Conservation (phyloP, 2,797 vertebrate genomes). For the Schizopygopsis pylzovi region DNA sequence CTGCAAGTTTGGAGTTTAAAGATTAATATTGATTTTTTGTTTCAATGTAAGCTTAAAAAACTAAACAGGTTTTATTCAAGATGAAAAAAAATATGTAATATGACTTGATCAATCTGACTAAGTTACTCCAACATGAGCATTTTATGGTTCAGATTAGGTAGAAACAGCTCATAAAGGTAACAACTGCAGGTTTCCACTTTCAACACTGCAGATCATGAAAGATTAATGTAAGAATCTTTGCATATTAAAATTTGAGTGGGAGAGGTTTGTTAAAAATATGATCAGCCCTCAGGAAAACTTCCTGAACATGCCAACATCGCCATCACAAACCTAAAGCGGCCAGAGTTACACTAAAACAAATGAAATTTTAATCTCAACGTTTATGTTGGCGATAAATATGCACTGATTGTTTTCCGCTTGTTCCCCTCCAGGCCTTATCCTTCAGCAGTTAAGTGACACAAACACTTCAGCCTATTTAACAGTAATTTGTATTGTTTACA, state of each 20-base stretch:
- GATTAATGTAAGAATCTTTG: conserved; percentile 79
- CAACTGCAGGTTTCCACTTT: conserved; percentile 1
- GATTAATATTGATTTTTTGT: background rate
- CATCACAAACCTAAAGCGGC: conserved; percentile 62
- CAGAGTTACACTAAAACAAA: conserved; percentile 58
- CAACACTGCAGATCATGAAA: conserved; percentile 76
- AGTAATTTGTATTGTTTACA: background rate
- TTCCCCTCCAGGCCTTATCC: background rate
- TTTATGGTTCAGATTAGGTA: background rate
- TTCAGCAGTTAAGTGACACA: conserved; percentile 5
- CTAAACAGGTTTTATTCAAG: background rate
- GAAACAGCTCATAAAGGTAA: conserved; percentile 1
- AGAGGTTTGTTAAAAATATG: conserved; percentile 79
- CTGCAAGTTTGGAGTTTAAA: background rate
- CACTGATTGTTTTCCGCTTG: conserved; percentile 50
- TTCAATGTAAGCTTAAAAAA: background rate
- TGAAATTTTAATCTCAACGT: conserved; percentile 73
- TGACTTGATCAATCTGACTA: background rate
- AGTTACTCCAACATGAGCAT: background rate
- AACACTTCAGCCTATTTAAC: conserved; percentile 34
- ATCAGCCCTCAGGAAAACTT: conserved; percentile 72
- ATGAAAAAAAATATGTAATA: background rate
- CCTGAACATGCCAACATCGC: conserved; percentile 69
- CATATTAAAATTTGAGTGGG: conserved; percentile 80
- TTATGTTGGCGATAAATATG: conserved; percentile 64